Conservation (phyloP, 1,140 invertebrate species). For the Ceratina calcarata region DNA sequence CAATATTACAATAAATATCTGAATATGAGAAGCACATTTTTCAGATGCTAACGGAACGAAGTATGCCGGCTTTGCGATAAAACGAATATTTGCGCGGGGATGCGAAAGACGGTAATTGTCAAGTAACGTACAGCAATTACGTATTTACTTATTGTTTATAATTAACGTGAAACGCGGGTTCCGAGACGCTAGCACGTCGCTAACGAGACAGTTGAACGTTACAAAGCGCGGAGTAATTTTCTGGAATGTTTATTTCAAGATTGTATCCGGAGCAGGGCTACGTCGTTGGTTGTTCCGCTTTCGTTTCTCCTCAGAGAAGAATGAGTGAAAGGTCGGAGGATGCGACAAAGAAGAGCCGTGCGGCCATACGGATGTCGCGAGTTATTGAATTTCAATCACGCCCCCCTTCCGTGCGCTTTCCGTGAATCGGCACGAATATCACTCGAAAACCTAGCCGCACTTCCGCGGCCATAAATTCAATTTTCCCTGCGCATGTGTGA, state of each 20-base stretch:
- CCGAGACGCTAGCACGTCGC: background rate
- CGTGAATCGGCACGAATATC: constrained; percentile 55
- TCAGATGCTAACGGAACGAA: no score
- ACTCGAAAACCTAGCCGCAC: constrained; percentile 45
- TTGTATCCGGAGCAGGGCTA: background rate
- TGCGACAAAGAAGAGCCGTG: background rate
- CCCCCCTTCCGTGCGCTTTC: constrained; percentile 58
- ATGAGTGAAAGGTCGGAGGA: background rate
- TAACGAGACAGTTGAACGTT: constrained; percentile 4
- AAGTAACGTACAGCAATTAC: background rate
- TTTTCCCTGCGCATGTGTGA: constrained; percentile 23
- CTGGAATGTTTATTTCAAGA: constrained; percentile 13
- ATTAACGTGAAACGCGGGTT: background rate
- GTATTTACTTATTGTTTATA: background rate
- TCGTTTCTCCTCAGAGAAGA: background rate
- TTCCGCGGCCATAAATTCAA: constrained; percentile 59
- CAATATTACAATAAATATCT: background rate
- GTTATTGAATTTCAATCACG: constrained; percentile 70
- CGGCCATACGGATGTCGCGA: constrained; percentile 18
- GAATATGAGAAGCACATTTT: background rate
- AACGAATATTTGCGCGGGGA: background rate
- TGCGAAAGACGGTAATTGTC: background rate
- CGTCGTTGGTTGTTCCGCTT: constrained; percentile 3
- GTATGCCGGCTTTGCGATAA: background rate
- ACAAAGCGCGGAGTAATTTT: background rate